Percentiles rank a stretch among this genome's conserved stretches.
These are phyloP conservation scores for Eufriesea mexicana DNA, from an alignment of 1,140 invertebrate genomes.

Conservation along the genomic window DNA sequence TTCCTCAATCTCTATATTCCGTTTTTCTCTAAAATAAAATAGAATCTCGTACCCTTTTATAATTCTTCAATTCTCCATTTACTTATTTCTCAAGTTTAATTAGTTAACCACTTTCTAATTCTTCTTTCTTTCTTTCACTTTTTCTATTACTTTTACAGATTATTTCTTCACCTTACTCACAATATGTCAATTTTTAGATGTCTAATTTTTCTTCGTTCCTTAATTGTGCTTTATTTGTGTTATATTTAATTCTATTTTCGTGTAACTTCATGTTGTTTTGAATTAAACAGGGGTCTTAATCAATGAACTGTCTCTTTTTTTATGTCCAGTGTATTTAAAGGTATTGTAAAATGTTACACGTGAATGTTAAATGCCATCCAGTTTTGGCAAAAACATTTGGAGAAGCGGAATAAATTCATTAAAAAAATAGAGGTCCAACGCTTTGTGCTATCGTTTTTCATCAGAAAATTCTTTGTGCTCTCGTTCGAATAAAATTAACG, in stretches of 20 bases:
- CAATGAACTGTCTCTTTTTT: neutral
- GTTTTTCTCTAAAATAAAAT: neutral
- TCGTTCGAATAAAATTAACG: conserved; percentile 4
- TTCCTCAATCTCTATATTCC: neutral
- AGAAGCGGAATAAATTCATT: neutral
- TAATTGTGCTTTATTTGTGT: neutral
- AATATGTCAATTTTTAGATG: neutral
- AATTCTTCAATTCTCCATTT: no score
- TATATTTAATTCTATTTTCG: neutral
- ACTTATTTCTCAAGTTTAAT: no score
- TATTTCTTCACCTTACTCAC: no score
- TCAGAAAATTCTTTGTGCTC: neutral
- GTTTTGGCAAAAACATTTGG: neutral
- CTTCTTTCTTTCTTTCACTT: no score
- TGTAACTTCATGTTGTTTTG: neutral
- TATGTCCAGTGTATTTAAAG: no score
- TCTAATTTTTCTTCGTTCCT: neutral
- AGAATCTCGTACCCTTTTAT: neutral
- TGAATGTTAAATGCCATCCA: neutral
- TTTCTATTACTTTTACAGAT: no score
- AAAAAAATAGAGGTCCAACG: neutral
- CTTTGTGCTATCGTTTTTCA: neutral
- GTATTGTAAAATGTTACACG: neutral
- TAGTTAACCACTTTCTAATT: no score
- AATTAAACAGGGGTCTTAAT: neutral